Base-by-base conservation (phyloP, 2,888 invertebrate species). In the Drosophila pegasa region DNA sequence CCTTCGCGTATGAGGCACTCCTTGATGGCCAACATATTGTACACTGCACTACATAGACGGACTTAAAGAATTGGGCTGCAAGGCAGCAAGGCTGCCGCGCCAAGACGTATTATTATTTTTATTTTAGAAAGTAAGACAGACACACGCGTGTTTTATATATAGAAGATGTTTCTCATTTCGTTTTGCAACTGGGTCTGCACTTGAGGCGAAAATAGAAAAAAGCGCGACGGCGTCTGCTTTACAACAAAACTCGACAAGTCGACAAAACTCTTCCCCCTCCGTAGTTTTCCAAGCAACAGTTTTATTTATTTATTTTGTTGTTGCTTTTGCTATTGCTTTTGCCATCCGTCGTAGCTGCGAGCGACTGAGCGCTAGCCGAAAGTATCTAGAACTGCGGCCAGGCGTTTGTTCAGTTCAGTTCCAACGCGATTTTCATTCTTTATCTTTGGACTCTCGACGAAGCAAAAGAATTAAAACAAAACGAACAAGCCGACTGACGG, bases 1-100 rank as follows among this genome's bases (percentile, higher is more conserved):
- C 90, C 90, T 83, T 90, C 90, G 51, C 90, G 90, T 70, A 91
- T 91, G 18, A 90, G 71, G 58, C 91, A 90, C 84, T 90, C 90
- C 88, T 91, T 90, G 56, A 90, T 82, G 76, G 90, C 90, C 71
- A 90, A 80, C 90, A 90, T 90, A 47, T 54, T 69, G 54, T 58
- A 18, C 65, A 67, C 62, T 60, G 62, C 37, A 55, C 67, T 59
- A 48, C 45, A 57, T 52, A 56, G 20, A 41, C 41, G 18, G 47
- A 57, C 52, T 67, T 58, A 63, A 67, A 70, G 68, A 68, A 65
- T 64, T 45, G 45, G 65, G 63, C 54, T 62, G 52, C 63, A 45
- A 45, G 65, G 63, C 54, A 60, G 52, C 63, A 45, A 45, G 45
- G 45, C 45, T 45, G 69, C 55, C 79, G 64, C 71, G 57, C 38